Percentiles rank a stretch among this genome's conserved stretches.
These are phyloP conservation scores for Lagopus leucura DNA, from an alignment of 2,113 vertebrate genomes.

Conservation along the genomic window DNA sequence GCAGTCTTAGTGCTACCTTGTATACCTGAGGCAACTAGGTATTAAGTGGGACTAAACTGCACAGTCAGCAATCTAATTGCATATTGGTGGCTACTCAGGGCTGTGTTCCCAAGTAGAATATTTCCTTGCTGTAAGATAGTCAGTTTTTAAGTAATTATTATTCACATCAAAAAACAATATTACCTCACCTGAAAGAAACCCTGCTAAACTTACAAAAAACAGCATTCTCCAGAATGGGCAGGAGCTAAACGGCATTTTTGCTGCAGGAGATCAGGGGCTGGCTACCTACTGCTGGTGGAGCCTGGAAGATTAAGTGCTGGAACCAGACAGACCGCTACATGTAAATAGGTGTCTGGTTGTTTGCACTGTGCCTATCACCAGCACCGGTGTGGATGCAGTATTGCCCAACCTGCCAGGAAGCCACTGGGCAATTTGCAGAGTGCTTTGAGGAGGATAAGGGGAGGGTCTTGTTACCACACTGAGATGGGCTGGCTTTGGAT, in stretches of 20 bases:
- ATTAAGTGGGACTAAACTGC: neutral
- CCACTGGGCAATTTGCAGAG: neutral
- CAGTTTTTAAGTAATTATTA: neutral
- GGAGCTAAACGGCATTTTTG: neutral
- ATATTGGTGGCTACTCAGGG: rapidly evolving
- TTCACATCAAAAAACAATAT: neutral
- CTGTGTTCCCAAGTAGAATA: neutral
- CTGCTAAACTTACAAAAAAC: neutral
- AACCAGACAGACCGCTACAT: neutral
- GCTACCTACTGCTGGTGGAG: neutral
- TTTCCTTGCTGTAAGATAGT: neutral
- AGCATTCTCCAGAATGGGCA: neutral
- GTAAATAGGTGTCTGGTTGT: rapidly evolving
- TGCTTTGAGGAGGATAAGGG: neutral
- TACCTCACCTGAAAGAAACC: slow-evolving; percentile 43
- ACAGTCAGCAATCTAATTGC: rapidly evolving
- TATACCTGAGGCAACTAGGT: neutral
- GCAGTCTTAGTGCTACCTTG: neutral
- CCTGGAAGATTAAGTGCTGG: rapidly evolving
- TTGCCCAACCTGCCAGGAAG: slow-evolving; percentile 17
- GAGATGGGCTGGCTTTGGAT: neutral
- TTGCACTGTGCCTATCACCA: neutral
- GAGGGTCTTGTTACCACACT: rapidly evolving
- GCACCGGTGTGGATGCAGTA: neutral
- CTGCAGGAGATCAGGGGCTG: neutral